phyloP scores from a whole-genome alignment of 2,113 vertebrate species.

The Excalfactoria chinensis region DNA sequence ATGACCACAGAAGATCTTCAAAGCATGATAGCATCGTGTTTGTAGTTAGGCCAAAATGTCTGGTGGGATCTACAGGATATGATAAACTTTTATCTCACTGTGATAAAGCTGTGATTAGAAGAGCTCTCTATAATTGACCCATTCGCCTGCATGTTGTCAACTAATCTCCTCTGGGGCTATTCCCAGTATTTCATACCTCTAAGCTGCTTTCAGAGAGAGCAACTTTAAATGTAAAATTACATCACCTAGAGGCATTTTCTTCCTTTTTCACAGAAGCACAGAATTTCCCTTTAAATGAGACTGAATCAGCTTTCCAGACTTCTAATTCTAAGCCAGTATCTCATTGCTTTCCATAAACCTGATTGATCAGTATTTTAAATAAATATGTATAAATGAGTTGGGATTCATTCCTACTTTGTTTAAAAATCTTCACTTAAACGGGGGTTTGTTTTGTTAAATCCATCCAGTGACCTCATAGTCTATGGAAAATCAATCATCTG shows the following conservation, averaged over 20 bases:
- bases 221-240: background rate
- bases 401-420: background rate
- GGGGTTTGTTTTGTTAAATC: background rate
- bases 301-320: background rate
- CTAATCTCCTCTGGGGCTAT: background rate
- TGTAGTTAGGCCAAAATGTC: slow-evolving; percentile 16
- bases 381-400: background rate
- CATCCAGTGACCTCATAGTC: background rate
- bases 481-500: background rate
- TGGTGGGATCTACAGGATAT: background rate
- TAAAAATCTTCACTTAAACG: background rate
- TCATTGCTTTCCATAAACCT: background rate
- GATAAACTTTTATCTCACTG: background rate
- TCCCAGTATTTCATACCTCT: slow-evolving; percentile 3
- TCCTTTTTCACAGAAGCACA: background rate
- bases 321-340: background rate
- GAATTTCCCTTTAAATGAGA: background rate
- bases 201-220: background rate
- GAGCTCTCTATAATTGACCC: slow-evolving; percentile 20
- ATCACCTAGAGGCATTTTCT: background rate
- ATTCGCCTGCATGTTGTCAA: background rate
- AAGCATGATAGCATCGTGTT: background rate
- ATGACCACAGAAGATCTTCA: background rate
- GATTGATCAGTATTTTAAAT: background rate
- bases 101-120: slow-evolving; percentile 13